Evolutionary conservation across 2,113 vertebrate genomes (phyloP).

Genomic region (Atlantisia rogersi): DNA sequence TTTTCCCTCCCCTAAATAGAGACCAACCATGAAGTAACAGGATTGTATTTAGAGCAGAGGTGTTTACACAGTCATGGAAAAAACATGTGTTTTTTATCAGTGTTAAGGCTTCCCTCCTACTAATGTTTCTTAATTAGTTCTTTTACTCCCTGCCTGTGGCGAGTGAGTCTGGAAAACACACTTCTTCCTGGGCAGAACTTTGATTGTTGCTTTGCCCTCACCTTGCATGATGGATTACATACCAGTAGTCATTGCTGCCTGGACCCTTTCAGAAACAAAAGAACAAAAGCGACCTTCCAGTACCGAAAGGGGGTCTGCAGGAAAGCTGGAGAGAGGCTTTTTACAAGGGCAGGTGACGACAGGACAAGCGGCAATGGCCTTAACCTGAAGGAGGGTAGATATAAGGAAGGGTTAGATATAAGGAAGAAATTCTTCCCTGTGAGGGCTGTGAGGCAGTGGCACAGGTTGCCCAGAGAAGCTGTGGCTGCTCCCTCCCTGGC

Average conservation of each 20-base stretch:
- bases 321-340: no score
- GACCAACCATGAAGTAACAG: background rate
- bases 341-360: no score
- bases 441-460: no score
- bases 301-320: no score
- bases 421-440: no score
- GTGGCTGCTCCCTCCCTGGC: no score
- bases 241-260: background rate
- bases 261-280: background rate
- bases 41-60: background rate
- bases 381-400: no score
- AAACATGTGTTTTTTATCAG: background rate
- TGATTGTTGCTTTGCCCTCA: background rate
- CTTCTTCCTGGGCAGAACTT: background rate
- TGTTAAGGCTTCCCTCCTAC: background rate
- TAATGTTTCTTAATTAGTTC: conserved; percentile 21
- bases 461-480: no score
- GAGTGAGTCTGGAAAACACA: background rate
- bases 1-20: background rate
- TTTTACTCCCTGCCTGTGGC: background rate
- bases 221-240: background rate
- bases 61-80: background rate
- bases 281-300: background rate
- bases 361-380: no score
- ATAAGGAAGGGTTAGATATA: no score